Percentiles rank a stretch among this genome's conserved stretches.
phyloP scores from a whole-genome alignment of 2,113 vertebrate genomes.

The Dasyurus viverrinus region DNA sequence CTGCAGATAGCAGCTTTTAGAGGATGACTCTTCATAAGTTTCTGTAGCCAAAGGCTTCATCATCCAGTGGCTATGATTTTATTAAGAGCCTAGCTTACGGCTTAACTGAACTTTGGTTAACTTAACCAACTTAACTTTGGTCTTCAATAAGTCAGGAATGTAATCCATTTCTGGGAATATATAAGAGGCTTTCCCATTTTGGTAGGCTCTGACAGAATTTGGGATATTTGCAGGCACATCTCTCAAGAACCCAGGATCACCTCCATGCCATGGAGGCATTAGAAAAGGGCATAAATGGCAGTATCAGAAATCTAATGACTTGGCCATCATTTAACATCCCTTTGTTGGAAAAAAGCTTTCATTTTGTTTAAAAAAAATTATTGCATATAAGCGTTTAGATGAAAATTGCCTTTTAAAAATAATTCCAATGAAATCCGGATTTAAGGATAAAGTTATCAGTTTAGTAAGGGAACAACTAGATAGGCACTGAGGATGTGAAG shows the following conservation, averaged over 20 bases:
- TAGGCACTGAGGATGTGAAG: slow-evolving; percentile 18
- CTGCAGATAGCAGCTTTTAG: background rate
- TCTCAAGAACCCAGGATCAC: background rate
- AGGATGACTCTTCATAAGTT: background rate
- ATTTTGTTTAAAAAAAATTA: slow-evolving; percentile 39
- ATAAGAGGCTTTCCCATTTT: background rate
- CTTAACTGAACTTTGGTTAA: background rate
- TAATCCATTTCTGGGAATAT: background rate
- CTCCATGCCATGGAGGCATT: background rate
- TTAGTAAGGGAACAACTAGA: slow-evolving; percentile 28
- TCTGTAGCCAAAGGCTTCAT: background rate
- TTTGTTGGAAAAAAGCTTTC: background rate
- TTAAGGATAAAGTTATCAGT: slow-evolving; percentile 18
- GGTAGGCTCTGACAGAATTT: background rate
- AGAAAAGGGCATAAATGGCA: background rate
- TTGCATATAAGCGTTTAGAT: slow-evolving; percentile 5
- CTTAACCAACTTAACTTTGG: background rate
- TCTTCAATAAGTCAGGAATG: background rate
- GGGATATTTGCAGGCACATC: background rate
- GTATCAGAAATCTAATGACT: slow-evolving; percentile 33
- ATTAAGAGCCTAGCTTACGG: background rate
- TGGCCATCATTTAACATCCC: background rate
- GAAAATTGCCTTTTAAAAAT: slow-evolving; percentile 48
- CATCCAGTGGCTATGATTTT: background rate
- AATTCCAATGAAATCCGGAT: slow-evolving; percentile 44